Evolutionary conservation across 2,113 vertebrate genomes (phyloP), one percentile per base, ranked within the genome.

Genomic region (Colius striatus): DNA sequence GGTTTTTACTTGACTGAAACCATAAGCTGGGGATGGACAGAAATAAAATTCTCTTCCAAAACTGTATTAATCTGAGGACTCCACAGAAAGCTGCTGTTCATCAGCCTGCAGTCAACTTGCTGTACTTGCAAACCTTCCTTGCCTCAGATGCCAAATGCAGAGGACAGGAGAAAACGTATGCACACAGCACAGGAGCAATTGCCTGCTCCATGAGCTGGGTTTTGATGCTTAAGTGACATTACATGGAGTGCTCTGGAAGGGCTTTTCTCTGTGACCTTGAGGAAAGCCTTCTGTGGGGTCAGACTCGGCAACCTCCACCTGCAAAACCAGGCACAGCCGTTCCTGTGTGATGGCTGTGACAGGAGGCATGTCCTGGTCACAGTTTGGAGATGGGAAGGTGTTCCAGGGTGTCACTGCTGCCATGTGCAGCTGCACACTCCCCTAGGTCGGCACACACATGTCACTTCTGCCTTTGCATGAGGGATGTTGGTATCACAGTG

Each of bases 1-100:
- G 93, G 89, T 95, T 97, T 97, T 95, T 94, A 79, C 88, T 92
- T 72, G 60, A 76, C 70, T 93, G 84, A 96, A 90, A 78, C 55
- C 73, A 78, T 94, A 96, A 96, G 88, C 94, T 93, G 80, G 73
- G 61, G 70, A 76, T 72, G 84, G 91, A 87, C 65, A 87, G 47
- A 93, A 96, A 93, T 88, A 84, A 94, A 93, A 87, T 75, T 93
- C 11, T 77, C 66, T 93, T 93, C 67, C 79, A 80, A 87, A 94
- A 94, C 75, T 26, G 2, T 58, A 16, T 55, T 89, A 74, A 72
- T 50, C 62, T 43, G 79, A 76, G 68, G 63, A 36, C 53, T 81
- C 41, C 32, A 45, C 50, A 60, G 70, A 89, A 96, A 93, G 30
- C 68, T 75, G 58, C 25, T 50, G 34, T 30, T 94, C 70, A 77